Evolutionary conservation across 2,113 vertebrate species (phyloP).

Genomic region (Corythaeola cristata): DNA sequence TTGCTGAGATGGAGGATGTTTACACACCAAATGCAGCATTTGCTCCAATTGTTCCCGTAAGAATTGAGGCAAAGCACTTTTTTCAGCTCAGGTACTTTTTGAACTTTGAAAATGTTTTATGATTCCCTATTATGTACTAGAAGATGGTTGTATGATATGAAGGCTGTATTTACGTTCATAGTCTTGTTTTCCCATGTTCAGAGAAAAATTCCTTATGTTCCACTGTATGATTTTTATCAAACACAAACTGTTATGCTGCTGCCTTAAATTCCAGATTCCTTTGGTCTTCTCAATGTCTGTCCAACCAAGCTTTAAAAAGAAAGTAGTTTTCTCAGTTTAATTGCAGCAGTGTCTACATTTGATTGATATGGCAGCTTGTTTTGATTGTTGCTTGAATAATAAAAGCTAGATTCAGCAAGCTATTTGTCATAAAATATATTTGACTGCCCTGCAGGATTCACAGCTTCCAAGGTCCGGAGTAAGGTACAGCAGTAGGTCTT

Average conservation of each 20-base stretch:
- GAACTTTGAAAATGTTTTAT: background rate
- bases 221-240: background rate
- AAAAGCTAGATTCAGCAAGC: background rate
- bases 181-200: background rate
- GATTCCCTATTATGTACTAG: background rate
- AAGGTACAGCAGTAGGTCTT: background rate
- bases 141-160: background rate
- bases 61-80: conserved; percentile 4
- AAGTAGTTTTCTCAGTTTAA: background rate
- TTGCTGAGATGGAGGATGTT: background rate
- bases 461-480: background rate
- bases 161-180: background rate
- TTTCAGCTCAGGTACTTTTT: background rate
- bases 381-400: background rate
- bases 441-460: background rate
- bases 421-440: background rate
- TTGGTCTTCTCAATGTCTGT: background rate
- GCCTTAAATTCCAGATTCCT: background rate
- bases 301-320: background rate
- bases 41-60: background rate
- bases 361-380: background rate
- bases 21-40: background rate
- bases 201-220: background rate
- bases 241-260: background rate
- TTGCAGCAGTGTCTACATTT: background rate